Conservation (phyloP, 2,888 invertebrate genomes). For the Eupithecia subumbrata region DNA sequence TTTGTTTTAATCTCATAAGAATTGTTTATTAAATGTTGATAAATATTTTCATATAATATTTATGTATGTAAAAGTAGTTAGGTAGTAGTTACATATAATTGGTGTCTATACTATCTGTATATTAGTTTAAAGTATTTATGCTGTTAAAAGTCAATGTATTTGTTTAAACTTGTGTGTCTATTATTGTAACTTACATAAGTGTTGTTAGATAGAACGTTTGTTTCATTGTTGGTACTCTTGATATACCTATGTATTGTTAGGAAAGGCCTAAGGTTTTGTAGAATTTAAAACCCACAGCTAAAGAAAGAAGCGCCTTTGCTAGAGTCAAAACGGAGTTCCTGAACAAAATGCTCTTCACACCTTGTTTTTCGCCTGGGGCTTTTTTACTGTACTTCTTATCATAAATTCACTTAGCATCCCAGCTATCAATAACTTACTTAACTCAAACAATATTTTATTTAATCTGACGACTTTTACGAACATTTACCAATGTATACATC, state of each 20-base stretch:
- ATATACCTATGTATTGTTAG: background rate
- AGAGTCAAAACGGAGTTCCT: background rate
- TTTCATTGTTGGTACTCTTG: background rate
- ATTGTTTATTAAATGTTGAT: conserved; percentile 51
- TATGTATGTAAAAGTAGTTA: conserved; percentile 43
- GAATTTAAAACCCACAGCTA: background rate
- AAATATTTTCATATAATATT: conserved; percentile 57
- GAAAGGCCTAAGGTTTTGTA: conserved; percentile 24
- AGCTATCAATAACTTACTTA: background rate
- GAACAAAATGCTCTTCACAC: background rate
- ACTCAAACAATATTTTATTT: background rate
- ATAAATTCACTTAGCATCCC: background rate
- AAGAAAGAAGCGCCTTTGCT: background rate
- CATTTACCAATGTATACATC: conserved; percentile 15
- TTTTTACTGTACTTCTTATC: background rate
- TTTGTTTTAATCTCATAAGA: conserved; percentile 19
- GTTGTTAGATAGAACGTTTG: conserved; percentile 12
- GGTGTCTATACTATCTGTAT: conserved; percentile 50
- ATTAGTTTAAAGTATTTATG: conserved; percentile 50
- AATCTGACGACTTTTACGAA: conserved; percentile 15
- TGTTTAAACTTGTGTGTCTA: conserved; percentile 24
- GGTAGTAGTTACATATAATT: conserved; percentile 45
- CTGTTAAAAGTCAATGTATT: conserved; percentile 44
- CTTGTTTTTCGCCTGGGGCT: background rate
- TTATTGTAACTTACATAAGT: conserved; percentile 1